Evolutionary conservation across 2,113 vertebrate species (phyloP).

Genomic region (Plotosus lineatus): DNA sequence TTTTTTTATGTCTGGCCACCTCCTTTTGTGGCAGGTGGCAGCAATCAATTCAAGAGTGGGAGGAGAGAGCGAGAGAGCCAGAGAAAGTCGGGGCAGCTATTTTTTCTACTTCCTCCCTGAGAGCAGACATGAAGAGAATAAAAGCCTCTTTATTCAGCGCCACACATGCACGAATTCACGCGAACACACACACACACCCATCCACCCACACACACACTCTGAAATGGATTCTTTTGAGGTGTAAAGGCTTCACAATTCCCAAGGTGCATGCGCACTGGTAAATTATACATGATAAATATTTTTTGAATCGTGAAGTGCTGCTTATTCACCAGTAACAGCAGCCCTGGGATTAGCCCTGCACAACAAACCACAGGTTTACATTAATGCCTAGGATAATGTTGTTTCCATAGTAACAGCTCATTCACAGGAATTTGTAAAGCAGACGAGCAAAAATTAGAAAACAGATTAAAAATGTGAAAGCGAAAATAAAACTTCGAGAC

Average conservation of each 20-base stretch:
- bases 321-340: background rate
- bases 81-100: conserved; percentile 64
- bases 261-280: background rate
- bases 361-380: too few species aligned
- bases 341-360: too few species aligned
- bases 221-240: conserved; percentile 29
- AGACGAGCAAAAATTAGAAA: too few species aligned
- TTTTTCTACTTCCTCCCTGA: conserved; percentile 69
- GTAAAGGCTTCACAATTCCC: background rate
- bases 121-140: conserved; percentile 42
- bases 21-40: conserved; percentile 45
- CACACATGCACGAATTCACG: background rate
- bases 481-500: too few species aligned
- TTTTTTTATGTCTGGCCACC: background rate
- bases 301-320: background rate
- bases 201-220: background rate
- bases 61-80: background rate
- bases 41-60: conserved; percentile 62
- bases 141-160: conserved; percentile 41
- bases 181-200: conserved; percentile 8
- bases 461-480: too few species aligned
- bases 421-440: background rate
- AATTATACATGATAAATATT: background rate
- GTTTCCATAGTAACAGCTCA: background rate
- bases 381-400: too few species aligned